Base-by-base conservation (phyloP, 2,888 invertebrate species). In the Mycogona germanica region DNA sequence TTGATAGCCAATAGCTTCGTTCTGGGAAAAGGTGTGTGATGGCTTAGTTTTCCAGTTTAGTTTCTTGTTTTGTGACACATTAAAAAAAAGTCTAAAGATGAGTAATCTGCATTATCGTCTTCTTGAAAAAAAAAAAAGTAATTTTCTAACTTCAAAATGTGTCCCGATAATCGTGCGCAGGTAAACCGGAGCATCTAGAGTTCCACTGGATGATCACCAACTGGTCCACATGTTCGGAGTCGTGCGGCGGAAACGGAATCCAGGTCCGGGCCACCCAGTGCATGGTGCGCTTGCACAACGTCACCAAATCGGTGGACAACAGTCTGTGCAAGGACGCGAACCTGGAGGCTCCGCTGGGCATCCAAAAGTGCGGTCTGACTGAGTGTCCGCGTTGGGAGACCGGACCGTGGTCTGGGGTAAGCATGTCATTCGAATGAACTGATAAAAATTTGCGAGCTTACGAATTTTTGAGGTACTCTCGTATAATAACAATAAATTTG, bases 171-270 rank as follows among this genome's bases (percentile, higher is more conserved):
- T n/a, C n/a, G n/a, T n/a, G 57, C 58, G 29, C 58, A 66, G 69
- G 68, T 12, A 67, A 65, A 49, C 62, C 70, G 58, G 68, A 68
- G 58, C 71, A 75, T 63, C 64, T 80, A 60, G 72, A 79, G 62
- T 87, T 84, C 67, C 79, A 80, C 60, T 91, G 89, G 89, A 75
- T 78, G 65, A 78, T 82, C 12, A 82, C 84, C 0, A 81, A 83
- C 9, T 95, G 93, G 93, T 84, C 88, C 0, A 76, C 79, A 14
- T 93, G 93, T 67, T 86, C 84, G 1, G 82, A 84, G 60, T 79
- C 80, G 1, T 93, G 92, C 64, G 87, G 87, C 1, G 81, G 82
- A 40, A 76, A 76, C 52, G 89, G 88, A 1, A 74, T 74, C 61
- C 76, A 77, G 70, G 79, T 80, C 67, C 77, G 82, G 62, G 79